Percentiles rank a stretch among this genome's conserved stretches.
These are phyloP conservation scores for Adelosebastes latens DNA, from an alignment of 2,797 vertebrate species.

Conservation along the genomic window DNA sequence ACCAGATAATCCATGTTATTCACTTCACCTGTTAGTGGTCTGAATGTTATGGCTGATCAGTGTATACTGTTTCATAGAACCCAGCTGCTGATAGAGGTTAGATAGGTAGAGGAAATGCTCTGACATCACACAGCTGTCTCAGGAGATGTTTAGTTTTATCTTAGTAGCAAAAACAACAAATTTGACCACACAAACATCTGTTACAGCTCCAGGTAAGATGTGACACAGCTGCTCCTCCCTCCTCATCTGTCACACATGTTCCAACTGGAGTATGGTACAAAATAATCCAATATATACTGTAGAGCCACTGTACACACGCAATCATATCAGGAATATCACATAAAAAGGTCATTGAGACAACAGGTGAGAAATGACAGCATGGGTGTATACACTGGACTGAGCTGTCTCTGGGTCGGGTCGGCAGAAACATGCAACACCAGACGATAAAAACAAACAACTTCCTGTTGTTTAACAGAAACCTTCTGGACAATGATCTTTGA, in stretches of 20 bases:
- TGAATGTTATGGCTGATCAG: too few species aligned
- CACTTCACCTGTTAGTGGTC: too few species aligned
- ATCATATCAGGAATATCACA: slow-evolving; percentile 43
- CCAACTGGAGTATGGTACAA: slow-evolving; percentile 42
- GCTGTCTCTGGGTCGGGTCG: slow-evolving; percentile 28
- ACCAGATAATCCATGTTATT: too few species aligned
- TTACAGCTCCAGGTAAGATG: slow-evolving; percentile 81
- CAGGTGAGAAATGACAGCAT: slow-evolving; percentile 28
- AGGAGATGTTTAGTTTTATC: slow-evolving; percentile 59
- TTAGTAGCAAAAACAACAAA: slow-evolving; percentile 77
- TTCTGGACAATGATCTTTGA: neutral
- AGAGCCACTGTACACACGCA: slow-evolving; percentile 51
- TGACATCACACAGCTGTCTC: slow-evolving; percentile 28
- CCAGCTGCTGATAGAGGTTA: neutral
- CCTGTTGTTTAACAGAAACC: slow-evolving; percentile 15
- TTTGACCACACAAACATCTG: slow-evolving; percentile 82
- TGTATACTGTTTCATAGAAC: neutral
- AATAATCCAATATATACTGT: slow-evolving; percentile 44
- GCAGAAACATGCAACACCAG: slow-evolving; percentile 58
- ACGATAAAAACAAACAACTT: slow-evolving; percentile 29
- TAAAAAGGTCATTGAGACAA: slow-evolving; percentile 30
- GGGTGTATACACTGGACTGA: slow-evolving; percentile 20
- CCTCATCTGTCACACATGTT: slow-evolving; percentile 10
- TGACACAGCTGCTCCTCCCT: slow-evolving; percentile 43
- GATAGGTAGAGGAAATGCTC: neutral